Base-by-base conservation (phyloP, 1,140 invertebrate species). In the Galleria mellonella region DNA sequence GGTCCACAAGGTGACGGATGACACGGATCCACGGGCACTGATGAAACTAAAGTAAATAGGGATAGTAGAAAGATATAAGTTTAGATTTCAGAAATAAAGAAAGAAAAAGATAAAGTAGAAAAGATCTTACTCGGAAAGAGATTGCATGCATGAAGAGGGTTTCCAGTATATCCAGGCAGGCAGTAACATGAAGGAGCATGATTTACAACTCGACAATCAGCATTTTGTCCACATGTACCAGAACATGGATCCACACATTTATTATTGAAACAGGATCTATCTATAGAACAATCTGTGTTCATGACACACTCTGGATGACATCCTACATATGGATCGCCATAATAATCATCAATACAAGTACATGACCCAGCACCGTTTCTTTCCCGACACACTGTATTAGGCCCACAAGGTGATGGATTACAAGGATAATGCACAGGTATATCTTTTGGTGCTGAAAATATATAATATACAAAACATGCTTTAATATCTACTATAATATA, bases 251-350 rank as follows among this genome's bases (percentile, higher is more conserved):
- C 90, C 56, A 89, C 87, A 73, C 94, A 96, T 82, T 94, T 94
- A 74, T 93, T 94, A 66, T 92, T 93, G 23, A 92, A 89, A 73
- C 95, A 97, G 43, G 94, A 92, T 78, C 90, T 91, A 57, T 90
- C 88, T 47, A 86, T 87, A 30, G 89, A 75, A 83, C 94, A 96
- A 66, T 94, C 93, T 15, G 89, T 90, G 67, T 94, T 95, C 67
- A 93, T 91, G n/a, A 94, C 88, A 72, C 94, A 95, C 86, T 94
- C 93, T 9, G 93, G 93, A 64, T 92, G 88, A 71, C 94, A 94
- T 35, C 93, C 92, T 45, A 89, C 85, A 57, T 96, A 94, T 1
- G 94, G 94, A 87, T 96, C 94, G 38, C 95, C 95, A 56, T 90
- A 90, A 77, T 94, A 96, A 51, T 94, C 92, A 47, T 91, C 88